Evolutionary conservation across 1,140 invertebrate genomes (phyloP).

Genomic region (Venustaconcha ellipsiformis): DNA sequence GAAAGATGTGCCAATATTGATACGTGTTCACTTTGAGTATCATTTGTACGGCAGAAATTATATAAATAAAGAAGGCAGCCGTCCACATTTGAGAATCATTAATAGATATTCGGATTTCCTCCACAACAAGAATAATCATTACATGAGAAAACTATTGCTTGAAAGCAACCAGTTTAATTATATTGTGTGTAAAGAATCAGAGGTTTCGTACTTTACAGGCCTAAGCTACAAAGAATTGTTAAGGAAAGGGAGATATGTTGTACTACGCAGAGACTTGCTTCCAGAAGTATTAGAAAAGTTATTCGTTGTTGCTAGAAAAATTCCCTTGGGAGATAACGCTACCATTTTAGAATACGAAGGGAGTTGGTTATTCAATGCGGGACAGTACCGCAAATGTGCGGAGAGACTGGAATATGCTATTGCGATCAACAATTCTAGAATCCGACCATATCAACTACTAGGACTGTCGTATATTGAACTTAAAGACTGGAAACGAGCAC

Average conservation of each 20-base stretch:
- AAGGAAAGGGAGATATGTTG: conserved; percentile 3
- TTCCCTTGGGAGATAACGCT: conserved; percentile 23
- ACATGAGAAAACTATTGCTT: conserved; percentile 21
- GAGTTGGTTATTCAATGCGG: conserved; percentile 36
- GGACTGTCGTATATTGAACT: conserved; percentile 27
- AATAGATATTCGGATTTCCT: conserved; percentile 29
- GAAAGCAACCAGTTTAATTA: conserved; percentile 24
- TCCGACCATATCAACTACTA: conserved; percentile 34
- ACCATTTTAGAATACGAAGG: conserved; percentile 42
- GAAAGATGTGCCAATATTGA: conserved; percentile 18
- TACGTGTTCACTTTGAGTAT: conserved; percentile 17
- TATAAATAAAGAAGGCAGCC: background rate
- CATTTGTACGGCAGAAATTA: conserved; percentile 6
- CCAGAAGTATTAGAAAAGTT: background rate
- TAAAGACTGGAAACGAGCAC: conserved; percentile 11
- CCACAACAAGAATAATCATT: conserved; percentile 24
- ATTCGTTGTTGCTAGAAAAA: background rate
- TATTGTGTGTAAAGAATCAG: conserved; percentile 15
- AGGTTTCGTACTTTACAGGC: background rate
- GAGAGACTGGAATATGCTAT: conserved; percentile 24
- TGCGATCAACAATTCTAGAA: conserved; percentile 13
- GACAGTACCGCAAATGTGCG: conserved; percentile 25
- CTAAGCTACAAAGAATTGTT: conserved; percentile 14
- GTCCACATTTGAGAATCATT: conserved; percentile 18
- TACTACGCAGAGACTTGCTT: conserved; percentile 12